Evolutionary conservation across 2,888 invertebrate genomes (phyloP).

Genomic region (Emmelina monodactyla): DNA sequence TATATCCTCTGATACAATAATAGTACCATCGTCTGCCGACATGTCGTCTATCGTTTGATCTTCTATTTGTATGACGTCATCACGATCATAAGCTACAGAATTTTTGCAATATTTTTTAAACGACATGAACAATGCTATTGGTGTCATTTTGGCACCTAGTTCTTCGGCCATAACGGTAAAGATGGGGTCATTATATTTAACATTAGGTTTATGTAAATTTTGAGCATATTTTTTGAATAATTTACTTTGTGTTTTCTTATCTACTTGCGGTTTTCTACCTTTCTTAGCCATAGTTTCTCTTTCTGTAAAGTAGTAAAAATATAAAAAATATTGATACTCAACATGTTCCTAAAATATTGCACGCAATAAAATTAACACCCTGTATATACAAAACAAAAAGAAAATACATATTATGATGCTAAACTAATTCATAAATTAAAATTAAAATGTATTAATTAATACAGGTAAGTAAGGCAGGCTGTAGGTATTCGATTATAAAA

Average conservation of each 20-base stretch:
- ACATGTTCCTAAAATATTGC: no score
- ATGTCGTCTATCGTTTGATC: not conserved
- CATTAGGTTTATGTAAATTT: no score
- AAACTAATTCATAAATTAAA: no score
- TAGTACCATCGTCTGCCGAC: not conserved
- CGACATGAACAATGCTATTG: not conserved
- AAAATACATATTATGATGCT: no score
- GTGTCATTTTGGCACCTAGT: slow-evolving; percentile 2
- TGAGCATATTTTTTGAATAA: no score
- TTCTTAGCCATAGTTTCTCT: not conserved
- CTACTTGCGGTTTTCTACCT: not conserved
- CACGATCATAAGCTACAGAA: not conserved
- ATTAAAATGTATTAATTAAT: no score
- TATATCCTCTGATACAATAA: not conserved
- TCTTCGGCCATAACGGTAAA: slow-evolving; percentile 2
- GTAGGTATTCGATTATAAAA: no score
- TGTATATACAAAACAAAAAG: no score
- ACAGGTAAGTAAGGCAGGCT: no score
- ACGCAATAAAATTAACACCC: no score
- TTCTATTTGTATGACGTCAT: not conserved
- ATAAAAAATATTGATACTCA: no score
- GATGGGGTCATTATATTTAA: slow-evolving; percentile 3
- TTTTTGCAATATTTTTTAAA: not conserved
- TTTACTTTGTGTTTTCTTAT: no score
- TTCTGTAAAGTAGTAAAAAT: not conserved